phyloP scores from a whole-genome alignment of 2,113 vertebrate genomes.

The Gracilinanus agilis region DNA sequence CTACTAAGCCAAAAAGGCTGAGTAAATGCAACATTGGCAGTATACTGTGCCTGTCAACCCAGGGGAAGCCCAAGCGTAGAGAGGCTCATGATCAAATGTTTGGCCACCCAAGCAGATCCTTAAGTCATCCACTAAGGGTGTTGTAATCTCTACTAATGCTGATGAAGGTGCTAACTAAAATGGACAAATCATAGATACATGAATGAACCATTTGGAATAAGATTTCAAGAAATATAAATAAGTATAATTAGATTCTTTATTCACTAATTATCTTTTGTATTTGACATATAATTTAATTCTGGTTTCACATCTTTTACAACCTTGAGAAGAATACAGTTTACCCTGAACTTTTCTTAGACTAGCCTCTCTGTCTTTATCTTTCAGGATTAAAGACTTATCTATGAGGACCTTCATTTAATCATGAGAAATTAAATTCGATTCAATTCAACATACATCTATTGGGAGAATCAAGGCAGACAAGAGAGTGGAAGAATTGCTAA shows the following conservation, averaged over 20 bases:
- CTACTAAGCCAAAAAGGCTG: not conserved
- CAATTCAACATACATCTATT: not conserved
- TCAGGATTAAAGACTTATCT: not conserved
- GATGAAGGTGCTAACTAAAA: not conserved
- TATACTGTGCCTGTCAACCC: not conserved
- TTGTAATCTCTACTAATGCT: not conserved
- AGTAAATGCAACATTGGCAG: not conserved
- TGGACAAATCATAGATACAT: not conserved
- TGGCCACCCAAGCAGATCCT: not conserved
- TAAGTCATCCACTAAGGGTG: not conserved
- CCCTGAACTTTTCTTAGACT: not conserved
- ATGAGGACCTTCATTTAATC: not conserved
- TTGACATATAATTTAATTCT: no score
- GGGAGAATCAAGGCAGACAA: not conserved
- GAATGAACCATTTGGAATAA: not conserved
- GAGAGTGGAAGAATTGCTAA: not conserved
- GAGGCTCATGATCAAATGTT: not conserved
- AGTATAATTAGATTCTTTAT: not conserved
- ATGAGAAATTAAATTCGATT: not conserved
- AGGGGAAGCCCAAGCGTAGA: not conserved
- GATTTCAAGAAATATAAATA: not conserved
- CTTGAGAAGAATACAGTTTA: not conserved
- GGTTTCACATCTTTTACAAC: not conserved
- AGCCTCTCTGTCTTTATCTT: not conserved
- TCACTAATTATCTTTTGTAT: fast-evolving